A percentile compares a stretch with the other conserved stretches of the same genome.
Conservation (phyloP, 2,888 invertebrate species). For the Therioaphis trifolii region DNA sequence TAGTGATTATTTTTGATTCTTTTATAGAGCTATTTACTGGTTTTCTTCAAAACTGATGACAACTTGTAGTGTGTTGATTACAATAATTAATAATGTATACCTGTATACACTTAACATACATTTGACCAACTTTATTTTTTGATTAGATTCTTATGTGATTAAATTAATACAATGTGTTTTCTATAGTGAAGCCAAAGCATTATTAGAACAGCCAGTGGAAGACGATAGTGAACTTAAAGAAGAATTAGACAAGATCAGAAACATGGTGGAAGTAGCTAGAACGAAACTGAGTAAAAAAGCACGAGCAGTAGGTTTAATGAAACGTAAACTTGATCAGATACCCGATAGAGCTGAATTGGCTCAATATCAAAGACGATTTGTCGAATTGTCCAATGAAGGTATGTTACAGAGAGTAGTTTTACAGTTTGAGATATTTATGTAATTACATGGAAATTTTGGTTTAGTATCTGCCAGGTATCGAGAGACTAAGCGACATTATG, state of each 20-base stretch:
- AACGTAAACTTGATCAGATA: conserved; percentile 89
- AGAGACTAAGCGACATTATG: conserved; percentile 98
- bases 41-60: no score
- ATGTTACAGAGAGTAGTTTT: conserved; percentile 59
- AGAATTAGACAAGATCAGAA: conserved; percentile 70
- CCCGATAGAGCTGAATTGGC: conserved; percentile 92
- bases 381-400: conserved; percentile 96
- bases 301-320: conserved; percentile 82
- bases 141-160: no score
- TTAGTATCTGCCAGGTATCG: conserved; percentile 93
- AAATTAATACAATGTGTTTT: not conserved
- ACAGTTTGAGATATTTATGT: not conserved
- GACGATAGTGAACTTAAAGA: conserved; percentile 65
- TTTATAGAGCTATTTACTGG: no score
- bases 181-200: conserved; percentile 63
- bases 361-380: conserved; percentile 94
- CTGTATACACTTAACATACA: no score
- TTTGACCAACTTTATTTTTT: no score
- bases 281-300: conserved; percentile 82
- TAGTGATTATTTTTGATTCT: no score
- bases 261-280: conserved; percentile 71
- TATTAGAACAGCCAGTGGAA: conserved; percentile 66
- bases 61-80: no score
- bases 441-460: conserved; percentile 66
- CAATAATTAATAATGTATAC: no score